phyloP scores from a whole-genome alignment of 2,888 invertebrate genomes.

The Pocota personata region DNA sequence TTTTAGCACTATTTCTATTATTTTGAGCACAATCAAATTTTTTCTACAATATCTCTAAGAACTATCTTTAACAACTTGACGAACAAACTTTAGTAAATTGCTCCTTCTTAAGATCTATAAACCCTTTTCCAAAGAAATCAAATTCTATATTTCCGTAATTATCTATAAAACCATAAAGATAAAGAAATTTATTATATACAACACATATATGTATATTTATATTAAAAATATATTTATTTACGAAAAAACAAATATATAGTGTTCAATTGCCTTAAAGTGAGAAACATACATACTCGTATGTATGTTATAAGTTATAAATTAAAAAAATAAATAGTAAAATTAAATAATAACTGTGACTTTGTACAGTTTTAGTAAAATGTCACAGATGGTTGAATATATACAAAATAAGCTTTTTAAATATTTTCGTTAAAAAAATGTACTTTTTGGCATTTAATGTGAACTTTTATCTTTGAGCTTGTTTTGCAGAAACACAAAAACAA shows the following conservation, averaged over 20 bases:
- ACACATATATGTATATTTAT: not conserved
- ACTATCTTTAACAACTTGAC: too few relatives aligned
- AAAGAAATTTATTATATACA: slow-evolving; percentile 2
- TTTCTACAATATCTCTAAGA: too few relatives aligned
- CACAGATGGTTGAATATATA: slow-evolving; percentile 31
- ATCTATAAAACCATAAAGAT: slow-evolving; percentile 1
- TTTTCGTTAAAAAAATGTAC: slow-evolving; percentile 26
- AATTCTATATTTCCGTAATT: not conserved
- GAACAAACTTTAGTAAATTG: too few relatives aligned
- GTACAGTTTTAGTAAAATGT: slow-evolving; percentile 39
- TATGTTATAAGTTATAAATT: slow-evolving; percentile 45
- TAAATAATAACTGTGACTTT: slow-evolving; percentile 17
- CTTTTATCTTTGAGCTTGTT: slow-evolving; percentile 39
- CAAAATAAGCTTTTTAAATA: slow-evolving; percentile 47
- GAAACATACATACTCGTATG: too few relatives aligned
- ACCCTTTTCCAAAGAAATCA: not conserved
- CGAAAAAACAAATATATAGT: slow-evolving; percentile 38
- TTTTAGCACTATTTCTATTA: too few relatives aligned
- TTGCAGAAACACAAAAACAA: slow-evolving; percentile 37
- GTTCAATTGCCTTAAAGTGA: slow-evolving; percentile 62
- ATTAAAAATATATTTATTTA: slow-evolving; percentile 28
- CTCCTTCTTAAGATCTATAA: not conserved
- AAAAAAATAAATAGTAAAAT: slow-evolving; percentile 12
- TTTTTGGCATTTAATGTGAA: slow-evolving; percentile 46
- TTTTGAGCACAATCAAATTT: too few relatives aligned